Evolutionary conservation across 2,888 invertebrate genomes (phyloP), one percentile per base, ranked within the genome.

Genomic region (Ashinkailepas kermadecensis): DNA sequence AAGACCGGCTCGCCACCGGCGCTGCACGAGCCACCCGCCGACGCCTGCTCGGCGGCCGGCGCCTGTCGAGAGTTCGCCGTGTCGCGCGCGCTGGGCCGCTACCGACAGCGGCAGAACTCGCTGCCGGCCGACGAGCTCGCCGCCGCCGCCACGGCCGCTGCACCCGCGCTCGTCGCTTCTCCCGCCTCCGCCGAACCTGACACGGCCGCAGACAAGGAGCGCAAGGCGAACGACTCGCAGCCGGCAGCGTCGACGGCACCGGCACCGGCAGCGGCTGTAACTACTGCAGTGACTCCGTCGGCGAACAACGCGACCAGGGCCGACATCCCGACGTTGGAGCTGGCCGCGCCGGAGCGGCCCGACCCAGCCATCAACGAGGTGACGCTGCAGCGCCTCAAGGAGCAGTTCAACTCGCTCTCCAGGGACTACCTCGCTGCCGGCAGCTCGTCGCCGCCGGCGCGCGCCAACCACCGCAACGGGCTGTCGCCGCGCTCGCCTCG

Each of bases 11-110:
- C 65, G 10, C 23, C 65, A 10, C 23, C 65, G 11, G 11, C 65
- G 10, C 23, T 23, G 11, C 9, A 23, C 21, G 23, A 23, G 23
- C 2, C 23, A 23, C 11, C 23, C 23, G 65, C 10, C 65, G 23
- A 13, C 65, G 23, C 23, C 65, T 23, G 3, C 11, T 8, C 18
- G 81, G 83, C 82, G 83, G 84, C 91, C 83, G 91, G 92, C 39
- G 91, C 93, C 23, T 92, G 93, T 15, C 93, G 94, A 91, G 94
- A 94, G 86, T 94, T 94, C 87, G 94, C 94, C 0, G 94, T 94
- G 0, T 94, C 94, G 0, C 88, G 94, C 86, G 94, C 94, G 0
- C 88, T 94, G 56, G 94, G 94, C 56, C 94, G 93, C 88, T 94
- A 94, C 86, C 89, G 94, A 79, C 90, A 93, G 84, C 84, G 85